phyloP scores from a whole-genome alignment of 2,888 invertebrate genomes.

The Callimorpha dominula region DNA sequence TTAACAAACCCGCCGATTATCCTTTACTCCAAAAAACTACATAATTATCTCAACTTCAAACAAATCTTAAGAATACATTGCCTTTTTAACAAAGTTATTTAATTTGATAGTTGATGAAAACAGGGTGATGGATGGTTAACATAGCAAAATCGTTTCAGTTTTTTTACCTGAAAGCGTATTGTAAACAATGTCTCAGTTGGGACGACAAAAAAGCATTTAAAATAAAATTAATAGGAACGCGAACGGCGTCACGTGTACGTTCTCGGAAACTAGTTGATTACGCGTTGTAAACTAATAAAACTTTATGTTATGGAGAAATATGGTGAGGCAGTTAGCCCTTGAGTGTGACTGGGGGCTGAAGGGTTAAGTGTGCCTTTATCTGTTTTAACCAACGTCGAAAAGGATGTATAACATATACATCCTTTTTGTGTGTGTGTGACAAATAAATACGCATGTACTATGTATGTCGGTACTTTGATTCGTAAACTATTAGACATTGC shows the following conservation, averaged over 20 bases:
- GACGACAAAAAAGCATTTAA: constrained; percentile 71
- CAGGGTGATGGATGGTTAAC: constrained; percentile 7
- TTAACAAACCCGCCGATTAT: constrained; percentile 53
- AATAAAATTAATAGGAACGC: constrained; percentile 63
- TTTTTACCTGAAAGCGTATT: constrained; percentile 51
- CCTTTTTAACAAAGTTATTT: background rate
- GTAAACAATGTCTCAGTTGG: constrained; percentile 59
- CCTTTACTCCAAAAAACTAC: background rate
- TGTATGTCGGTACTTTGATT: no score
- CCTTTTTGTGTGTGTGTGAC: no score
- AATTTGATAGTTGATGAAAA: background rate
- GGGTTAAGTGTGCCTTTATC: constrained; percentile 2
- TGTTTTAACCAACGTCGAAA: background rate
- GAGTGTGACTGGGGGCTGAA: constrained; percentile 6
- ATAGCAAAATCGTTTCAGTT: background rate
- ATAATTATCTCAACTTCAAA: background rate
- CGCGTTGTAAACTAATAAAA: constrained; percentile 80
- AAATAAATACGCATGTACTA: no score
- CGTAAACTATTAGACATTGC: no score
- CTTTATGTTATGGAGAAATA: constrained; percentile 50
- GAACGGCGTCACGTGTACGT: constrained; percentile 67
- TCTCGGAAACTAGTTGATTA: constrained; percentile 81
- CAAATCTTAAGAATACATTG: constrained; percentile 5
- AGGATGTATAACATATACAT: background rate
- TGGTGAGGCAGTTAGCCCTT: constrained; percentile 8